Evolutionary conservation across 2,113 vertebrate genomes (phyloP), one percentile per base, ranked within the genome.

Genomic region (Neomonachus schauinslandi): DNA sequence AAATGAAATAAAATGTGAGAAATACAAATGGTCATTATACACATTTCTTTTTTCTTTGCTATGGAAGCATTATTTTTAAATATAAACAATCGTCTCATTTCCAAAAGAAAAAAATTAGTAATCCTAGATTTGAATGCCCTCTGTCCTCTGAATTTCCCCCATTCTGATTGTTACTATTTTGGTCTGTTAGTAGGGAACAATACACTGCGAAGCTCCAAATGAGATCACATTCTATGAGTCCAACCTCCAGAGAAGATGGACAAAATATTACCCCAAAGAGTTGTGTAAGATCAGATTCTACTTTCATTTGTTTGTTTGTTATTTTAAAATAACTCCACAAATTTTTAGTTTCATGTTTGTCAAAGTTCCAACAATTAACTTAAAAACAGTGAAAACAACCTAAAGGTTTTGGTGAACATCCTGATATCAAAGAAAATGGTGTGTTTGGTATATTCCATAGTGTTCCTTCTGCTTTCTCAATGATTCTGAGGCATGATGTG

Each of bases 241-340:
- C 98, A 98, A 95, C 98, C 96, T 98, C 63, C 31, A 96, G 55
- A 42, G 88, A 98, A 92, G 98, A 98, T 96, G 98, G 98, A 69
- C 98, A 98, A 31, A 97, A 95, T 74, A 89, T 22, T 42, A 51
- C 88, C 42, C 82, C 98, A 13, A 79, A 98, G 24, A 96, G 46
- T 26, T 95, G 88, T 97, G 99, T 99, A 99, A 99, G 99, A 98
- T 89, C 33, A 92, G 28, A 67, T 97, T 97, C 96, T 97, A 94
- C 67, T 97, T 97, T 97, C 91, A 84, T 26, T 96, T 77, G 13
- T 46, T 92, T 5, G 39, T 97, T 97, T 59, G 71, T 88, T 94
- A 4, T 5, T 97, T 96, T 85, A 92, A 39, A 82, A 19, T 51
- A 21, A 55, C 14, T 57, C 31, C 2, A 11, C 65, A 53, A 46